Conservation (phyloP, 2,888 invertebrate genomes). For the Tachina lurida region DNA sequence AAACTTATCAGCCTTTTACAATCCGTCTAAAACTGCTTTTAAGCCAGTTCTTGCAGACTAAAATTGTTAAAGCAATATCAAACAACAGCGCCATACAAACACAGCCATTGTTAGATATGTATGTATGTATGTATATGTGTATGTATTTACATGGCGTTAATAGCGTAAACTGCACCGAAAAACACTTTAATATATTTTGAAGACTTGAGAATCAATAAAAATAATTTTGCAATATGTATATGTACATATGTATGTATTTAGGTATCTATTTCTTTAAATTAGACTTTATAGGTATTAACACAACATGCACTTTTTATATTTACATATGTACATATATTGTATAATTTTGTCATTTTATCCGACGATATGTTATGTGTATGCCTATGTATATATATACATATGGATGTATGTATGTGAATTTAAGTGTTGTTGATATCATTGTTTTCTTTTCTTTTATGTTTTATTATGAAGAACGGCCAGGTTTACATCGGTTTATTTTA, state of each 20-base stretch:
- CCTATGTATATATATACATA: slow-evolving; percentile 22
- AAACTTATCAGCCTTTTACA: not conserved
- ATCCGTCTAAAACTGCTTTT: not conserved
- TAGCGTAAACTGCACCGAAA: not conserved
- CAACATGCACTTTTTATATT: not conserved
- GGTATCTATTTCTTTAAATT: not conserved
- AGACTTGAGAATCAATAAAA: not conserved
- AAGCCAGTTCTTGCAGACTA: slow-evolving; percentile 1
- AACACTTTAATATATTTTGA: not conserved
- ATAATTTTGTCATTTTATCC: not conserved
- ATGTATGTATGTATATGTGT: not conserved
- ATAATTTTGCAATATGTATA: not conserved
- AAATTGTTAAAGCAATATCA: slow-evolving; percentile 57
- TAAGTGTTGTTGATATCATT: slow-evolving; percentile 47
- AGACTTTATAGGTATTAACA: not conserved
- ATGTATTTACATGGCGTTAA: not conserved
- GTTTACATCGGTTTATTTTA: slow-evolving; percentile 71
- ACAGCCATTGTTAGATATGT: not conserved
- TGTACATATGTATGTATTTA: too few relatives aligned
- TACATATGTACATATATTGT: not conserved
- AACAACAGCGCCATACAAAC: not conserved
- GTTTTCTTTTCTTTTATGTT: slow-evolving; percentile 38
- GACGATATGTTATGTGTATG: slow-evolving; percentile 25
- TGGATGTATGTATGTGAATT: not conserved
- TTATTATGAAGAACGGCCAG: slow-evolving; percentile 63